These are phyloP conservation scores for Epinephelus fuscoguttatus DNA, from an alignment of 2,113 vertebrate species.

Conservation along the genomic window DNA sequence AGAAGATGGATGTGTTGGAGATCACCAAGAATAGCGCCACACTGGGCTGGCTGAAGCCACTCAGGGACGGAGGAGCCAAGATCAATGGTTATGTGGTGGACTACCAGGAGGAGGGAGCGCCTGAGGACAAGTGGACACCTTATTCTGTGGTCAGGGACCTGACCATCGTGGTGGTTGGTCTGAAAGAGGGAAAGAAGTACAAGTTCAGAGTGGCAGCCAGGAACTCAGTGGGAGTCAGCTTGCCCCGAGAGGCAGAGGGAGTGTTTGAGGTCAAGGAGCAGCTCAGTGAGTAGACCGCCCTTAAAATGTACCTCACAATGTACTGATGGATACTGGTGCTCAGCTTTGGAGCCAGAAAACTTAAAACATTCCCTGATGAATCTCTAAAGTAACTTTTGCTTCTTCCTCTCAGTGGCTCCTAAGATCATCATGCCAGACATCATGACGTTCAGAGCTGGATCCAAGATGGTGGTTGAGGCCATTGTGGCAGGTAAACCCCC, in stretches of 20 bases:
- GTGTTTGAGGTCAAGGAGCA: constrained; percentile 97
- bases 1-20: constrained; percentile 96
- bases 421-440: constrained; percentile 95
- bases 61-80: constrained; percentile 96
- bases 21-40: constrained; percentile 94
- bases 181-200: constrained; percentile 96
- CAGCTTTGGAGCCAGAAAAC: too few relatives aligned
- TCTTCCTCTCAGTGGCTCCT: constrained; percentile 88
- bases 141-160: constrained; percentile 98
- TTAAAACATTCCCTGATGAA: too few relatives aligned
- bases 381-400: background rate
- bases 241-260: constrained; percentile 93
- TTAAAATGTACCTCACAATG: background rate
- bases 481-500: constrained; percentile 94
- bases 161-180: constrained; percentile 93
- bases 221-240: constrained; percentile 93
- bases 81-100: constrained; percentile 97
- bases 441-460: constrained; percentile 92
- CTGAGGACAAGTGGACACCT: constrained; percentile 93
- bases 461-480: constrained; percentile 94
- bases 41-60: constrained; percentile 94
- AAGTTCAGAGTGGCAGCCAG: constrained; percentile 97
- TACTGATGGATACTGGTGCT: too few relatives aligned
- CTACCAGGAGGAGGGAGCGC: constrained; percentile 90
- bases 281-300: constrained; percentile 88